Conservation (phyloP, 2,113 vertebrate genomes). For the Corvus cornix region DNA sequence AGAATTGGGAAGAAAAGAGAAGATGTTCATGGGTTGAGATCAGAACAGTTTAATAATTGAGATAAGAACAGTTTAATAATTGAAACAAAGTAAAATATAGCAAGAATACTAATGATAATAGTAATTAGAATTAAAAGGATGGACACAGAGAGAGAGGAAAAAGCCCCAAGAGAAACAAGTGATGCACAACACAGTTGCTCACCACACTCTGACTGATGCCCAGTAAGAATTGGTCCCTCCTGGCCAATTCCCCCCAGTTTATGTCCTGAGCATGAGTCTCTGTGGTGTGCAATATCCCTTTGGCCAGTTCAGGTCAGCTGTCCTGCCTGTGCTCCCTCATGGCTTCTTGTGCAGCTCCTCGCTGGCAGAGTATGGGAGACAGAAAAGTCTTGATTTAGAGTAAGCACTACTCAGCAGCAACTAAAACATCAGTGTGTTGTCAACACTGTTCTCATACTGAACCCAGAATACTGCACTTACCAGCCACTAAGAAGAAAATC, state of each 20-base stretch:
- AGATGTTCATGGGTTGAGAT: background rate
- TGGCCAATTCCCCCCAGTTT: background rate
- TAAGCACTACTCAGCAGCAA: background rate
- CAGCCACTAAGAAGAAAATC: background rate
- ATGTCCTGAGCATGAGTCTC: background rate
- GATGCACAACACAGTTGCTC: background rate
- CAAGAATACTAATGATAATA: background rate
- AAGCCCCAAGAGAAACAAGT: background rate
- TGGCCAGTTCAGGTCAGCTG: background rate
- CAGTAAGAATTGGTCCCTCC: background rate
- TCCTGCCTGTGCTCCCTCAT: background rate
- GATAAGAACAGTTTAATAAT: background rate
- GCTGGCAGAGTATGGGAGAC: background rate
- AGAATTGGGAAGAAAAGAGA: background rate
- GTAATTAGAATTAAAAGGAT: background rate
- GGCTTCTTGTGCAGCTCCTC: background rate
- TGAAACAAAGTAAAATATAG: background rate
- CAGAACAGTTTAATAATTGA: background rate
- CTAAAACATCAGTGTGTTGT: background rate
- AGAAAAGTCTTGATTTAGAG: background rate
- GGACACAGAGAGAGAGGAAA: background rate
- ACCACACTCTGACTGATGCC: background rate
- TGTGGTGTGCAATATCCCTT: background rate
- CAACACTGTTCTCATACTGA: background rate
- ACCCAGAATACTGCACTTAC: background rate